Evolutionary conservation across 2,888 invertebrate genomes (phyloP).

Genomic region (Tanypteryx hageni): DNA sequence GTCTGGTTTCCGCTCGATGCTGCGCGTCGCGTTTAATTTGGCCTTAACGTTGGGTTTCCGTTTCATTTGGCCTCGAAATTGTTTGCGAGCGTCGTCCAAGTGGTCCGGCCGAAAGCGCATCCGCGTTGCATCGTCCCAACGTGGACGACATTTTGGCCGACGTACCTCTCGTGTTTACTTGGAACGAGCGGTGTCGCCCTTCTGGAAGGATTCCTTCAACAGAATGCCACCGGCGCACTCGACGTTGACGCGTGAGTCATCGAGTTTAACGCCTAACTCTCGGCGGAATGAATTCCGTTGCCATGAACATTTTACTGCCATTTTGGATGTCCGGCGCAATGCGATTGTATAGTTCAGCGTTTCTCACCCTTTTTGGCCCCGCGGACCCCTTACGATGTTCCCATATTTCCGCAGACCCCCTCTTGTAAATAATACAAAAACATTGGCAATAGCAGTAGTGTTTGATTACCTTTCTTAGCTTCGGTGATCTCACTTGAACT

Average conservation of each 20-base stretch:
- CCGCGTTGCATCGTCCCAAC: not conserved
- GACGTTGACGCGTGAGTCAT: not conserved
- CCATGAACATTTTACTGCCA: not conserved
- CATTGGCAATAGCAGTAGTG: no score
- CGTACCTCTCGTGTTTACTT: not conserved
- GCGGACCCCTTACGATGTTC: no score
- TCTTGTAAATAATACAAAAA: no score
- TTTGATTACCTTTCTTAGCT: no score
- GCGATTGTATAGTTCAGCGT: no score
- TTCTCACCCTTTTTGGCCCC: no score
- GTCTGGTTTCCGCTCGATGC: not conserved
- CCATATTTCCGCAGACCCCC: no score
- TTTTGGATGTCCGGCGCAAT: no score
- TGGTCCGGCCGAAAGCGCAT: not conserved
- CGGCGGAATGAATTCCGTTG: not conserved
- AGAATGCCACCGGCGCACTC: not conserved
- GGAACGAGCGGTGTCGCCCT: not conserved
- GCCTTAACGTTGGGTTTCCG: not conserved
- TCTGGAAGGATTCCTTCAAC: not conserved
- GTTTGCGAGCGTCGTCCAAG: not conserved
- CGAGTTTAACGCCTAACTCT: not conserved
- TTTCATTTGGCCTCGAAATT: slow-evolving; percentile 9
- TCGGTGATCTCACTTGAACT: no score
- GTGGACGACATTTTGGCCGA: not conserved
- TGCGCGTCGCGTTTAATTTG: not conserved